Base-by-base conservation (phyloP, 2,888 invertebrate species). In the Pyrocoelia pectoralis region DNA sequence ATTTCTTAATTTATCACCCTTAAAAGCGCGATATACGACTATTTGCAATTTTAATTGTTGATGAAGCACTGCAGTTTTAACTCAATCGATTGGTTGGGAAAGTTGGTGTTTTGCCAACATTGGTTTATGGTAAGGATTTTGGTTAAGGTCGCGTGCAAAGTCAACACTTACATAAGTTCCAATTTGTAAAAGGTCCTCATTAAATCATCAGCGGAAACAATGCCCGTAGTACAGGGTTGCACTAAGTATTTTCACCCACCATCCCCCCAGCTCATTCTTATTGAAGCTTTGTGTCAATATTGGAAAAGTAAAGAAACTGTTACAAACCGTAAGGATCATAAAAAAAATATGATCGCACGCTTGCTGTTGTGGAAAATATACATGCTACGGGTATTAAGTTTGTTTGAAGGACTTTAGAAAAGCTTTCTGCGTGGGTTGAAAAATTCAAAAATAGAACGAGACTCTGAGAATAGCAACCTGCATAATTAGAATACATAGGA, bases 401-500 rank as follows among this genome's bases (percentile, higher is more conserved):
- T 46, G 55, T 29, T 41, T 46, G 55, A 55, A 55, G 55, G 55
- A 55, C 46, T 46, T 55, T 28, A 15, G 17, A 28, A 55, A 14
- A 46, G 55, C 55, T 41, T 9, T 17, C 29, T 56, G 48, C 48
- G 56, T 56, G 56, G 56, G 56, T 6, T 18, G 2, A 5, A 48
- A 24, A 9, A 41, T 57, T 13, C 43, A 43, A 17, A 50, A 57
- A 57, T 57, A 57, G 57, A 57, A 38, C 28, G 24, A 13, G 51
- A 15, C 40, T 57, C 50, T 28, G 19, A 38, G 46, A 57, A 57
- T 57, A 57, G 43, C 57, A 28, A 49, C 51, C 50, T 51, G 57
- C 57, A 51, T 57, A 57, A 56, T 46, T 56, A 40, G 51, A 57
- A 51, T 57, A 50, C 50, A 57, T 41, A 17, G 15, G 57, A 14